A percentile compares a stretch with the other conserved stretches of the same genome.
Conservation (phyloP, 2,888 invertebrate species). For the Lysandra bellargus region DNA sequence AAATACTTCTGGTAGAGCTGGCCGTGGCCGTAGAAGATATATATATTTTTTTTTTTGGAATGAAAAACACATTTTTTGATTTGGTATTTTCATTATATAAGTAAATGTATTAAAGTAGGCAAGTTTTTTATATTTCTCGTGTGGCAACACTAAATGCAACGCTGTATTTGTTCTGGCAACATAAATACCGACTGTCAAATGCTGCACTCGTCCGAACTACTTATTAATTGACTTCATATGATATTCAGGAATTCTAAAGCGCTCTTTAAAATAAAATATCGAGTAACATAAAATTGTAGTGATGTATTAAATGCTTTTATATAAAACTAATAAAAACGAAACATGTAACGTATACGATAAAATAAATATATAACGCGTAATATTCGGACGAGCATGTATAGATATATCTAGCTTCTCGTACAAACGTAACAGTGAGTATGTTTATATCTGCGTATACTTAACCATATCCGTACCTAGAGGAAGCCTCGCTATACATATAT, state of each 20-base stretch:
- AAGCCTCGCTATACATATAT: conserved; percentile 77
- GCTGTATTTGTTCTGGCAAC: conserved; percentile 27
- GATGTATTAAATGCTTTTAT: neutral
- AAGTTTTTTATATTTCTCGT: conserved; percentile 6
- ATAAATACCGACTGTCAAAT: neutral
- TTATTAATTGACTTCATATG: conserved; percentile 21
- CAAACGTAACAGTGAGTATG: conserved; percentile 68
- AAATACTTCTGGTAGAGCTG: neutral
- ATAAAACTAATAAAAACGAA: neutral
- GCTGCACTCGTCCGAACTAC: conserved; percentile 21
- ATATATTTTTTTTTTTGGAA: neutral
- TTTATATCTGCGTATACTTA: conserved; percentile 58
- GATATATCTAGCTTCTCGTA: conserved; percentile 10
- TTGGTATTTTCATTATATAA: neutral
- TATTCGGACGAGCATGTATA: conserved; percentile 21
- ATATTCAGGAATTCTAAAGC: conserved; percentile 14
- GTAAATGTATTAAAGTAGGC: neutral
- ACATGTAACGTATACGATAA: neutral
- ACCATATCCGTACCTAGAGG: conserved; percentile 76
- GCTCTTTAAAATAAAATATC: neutral
- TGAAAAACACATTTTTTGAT: neutral
- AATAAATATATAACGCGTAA: neutral
- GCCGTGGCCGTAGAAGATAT: too few relatives aligned
- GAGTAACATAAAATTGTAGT: neutral
- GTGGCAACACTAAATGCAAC: conserved; percentile 23